Conservation (phyloP, 1,140 invertebrate genomes). For the Drosophila pallidifrons region DNA sequence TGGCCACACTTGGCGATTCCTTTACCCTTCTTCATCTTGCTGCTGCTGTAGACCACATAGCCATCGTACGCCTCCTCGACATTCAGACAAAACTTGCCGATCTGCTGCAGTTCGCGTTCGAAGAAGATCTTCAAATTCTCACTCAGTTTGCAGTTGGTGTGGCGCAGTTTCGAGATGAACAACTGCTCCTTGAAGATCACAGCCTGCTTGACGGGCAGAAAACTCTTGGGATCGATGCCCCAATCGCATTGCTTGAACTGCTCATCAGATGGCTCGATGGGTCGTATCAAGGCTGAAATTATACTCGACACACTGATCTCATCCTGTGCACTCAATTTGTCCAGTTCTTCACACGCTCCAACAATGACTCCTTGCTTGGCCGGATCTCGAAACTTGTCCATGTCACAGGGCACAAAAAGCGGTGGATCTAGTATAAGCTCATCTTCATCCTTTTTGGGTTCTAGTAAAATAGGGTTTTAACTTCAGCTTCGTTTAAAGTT, state of each 20-base stretch:
- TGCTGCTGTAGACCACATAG: conserved; percentile 75
- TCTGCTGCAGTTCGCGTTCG: conserved; percentile 69
- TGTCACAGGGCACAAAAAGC: conserved; percentile 60
- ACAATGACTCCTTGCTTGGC: conserved; percentile 13
- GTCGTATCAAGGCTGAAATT: conserved; percentile 61
- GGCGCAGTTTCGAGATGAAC: conserved; percentile 64
- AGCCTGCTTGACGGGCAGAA: conserved; percentile 64
- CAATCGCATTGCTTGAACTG: conserved; percentile 58
- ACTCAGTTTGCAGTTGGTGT: conserved; percentile 69
- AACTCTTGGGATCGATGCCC: conserved; percentile 66
- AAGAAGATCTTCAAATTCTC: conserved; percentile 72
- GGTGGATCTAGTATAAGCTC: conserved; percentile 51
- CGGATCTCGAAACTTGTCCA: conserved; percentile 42
- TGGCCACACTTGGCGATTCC: conserved; percentile 68
- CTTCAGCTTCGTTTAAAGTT: no score
- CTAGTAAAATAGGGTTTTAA: background rate
- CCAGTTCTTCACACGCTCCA: conserved; percentile 54
- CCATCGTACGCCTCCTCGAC: conserved; percentile 75
- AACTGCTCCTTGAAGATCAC: conserved; percentile 70
- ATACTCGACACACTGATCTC: conserved; percentile 81
- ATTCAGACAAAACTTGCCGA: conserved; percentile 70
- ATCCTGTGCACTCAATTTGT: conserved; percentile 66
- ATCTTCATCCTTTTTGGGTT: background rate
- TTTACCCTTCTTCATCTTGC: conserved; percentile 71
- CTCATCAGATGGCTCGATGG: conserved; percentile 62